Evolutionary conservation across 2,113 vertebrate species (phyloP).

Genomic region (Bubalus kerabau): DNA sequence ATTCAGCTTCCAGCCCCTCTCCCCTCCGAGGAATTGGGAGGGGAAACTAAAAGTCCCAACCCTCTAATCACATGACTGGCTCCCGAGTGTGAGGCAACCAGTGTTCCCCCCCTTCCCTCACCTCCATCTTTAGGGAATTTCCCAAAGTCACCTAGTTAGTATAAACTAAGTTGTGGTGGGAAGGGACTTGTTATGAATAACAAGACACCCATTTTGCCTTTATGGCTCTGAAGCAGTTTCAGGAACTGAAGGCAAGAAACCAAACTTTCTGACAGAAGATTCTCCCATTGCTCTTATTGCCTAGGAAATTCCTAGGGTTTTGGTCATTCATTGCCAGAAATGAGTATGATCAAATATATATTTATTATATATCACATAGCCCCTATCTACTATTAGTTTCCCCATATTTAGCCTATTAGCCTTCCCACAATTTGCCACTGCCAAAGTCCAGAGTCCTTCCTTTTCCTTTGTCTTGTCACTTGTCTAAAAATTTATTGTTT

Average conservation of each 20-base stretch:
- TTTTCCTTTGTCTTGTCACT: neutral
- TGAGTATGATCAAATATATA: neutral
- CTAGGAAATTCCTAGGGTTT: neutral
- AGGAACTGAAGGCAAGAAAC: neutral
- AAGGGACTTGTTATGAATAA: neutral
- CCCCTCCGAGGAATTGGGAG: neutral
- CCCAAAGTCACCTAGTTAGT: neutral
- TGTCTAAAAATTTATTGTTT: neutral
- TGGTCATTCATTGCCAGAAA: neutral
- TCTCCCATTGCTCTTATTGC: neutral
- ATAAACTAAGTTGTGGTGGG: neutral
- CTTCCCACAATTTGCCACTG: neutral
- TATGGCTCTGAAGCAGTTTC: neutral
- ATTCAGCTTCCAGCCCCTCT: neutral
- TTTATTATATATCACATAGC: neutral
- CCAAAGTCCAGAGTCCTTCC: neutral
- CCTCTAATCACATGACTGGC: neutral
- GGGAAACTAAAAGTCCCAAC: neutral
- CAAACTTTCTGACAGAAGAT: neutral
- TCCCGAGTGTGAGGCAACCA: neutral
- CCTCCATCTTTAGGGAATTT: neutral
- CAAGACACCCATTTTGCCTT: neutral
- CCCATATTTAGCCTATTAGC: neutral
- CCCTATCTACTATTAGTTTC: neutral
- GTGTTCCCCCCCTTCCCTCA: neutral